Base-by-base conservation (phyloP, 2,113 vertebrate genomes). In the Gymnorhina tibicen region DNA sequence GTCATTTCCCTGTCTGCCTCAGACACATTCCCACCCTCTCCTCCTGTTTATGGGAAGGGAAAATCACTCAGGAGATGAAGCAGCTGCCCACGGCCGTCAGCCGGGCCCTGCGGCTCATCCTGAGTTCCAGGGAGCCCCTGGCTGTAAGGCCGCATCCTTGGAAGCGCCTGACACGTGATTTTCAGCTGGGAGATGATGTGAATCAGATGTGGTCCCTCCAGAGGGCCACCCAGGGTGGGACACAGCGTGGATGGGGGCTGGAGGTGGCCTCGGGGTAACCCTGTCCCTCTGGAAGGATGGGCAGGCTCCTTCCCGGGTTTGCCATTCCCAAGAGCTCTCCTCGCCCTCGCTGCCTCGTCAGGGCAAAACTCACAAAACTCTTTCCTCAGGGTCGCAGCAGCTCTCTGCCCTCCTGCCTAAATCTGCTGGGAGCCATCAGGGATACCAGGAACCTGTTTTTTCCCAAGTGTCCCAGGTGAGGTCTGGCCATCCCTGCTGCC, bases 331-430 rank as follows among this genome's bases (percentile, higher is more conserved):
- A 37, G 63, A 59, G 28, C 21, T 63, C 14, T 76, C 42, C 68
- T 62, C 0, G 0, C 16, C 47, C 47, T 89, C 0, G 0, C 58
- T 47, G 53, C 53, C 56, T 78, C 5, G 0, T 33, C 50, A 50
- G 41, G 37, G 41, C 20, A 42, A 55, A 91, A 33, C 35, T 39
- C 64, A 7, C 39, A 15, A 18, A 83, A 37, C 13, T 58, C 46
- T 68, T 68, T 35, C 63, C 33, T 85, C 19, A 10, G 33, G 35
- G 16, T 64, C 63, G 27, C 62, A 53, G 67, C 70, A 62, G 52
- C 24, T 70, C 46, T 44, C 26, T 64, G 44, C 27, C 13, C 35
- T 91, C 41, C 55, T 73, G 49, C 41, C 33, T 52, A 10, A 68
- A 73, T 26, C 53, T 24, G 14, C 60, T 35, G 67, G 13, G 10